Evolutionary conservation across 2,797 vertebrate species (phyloP).

Genomic region (Poecilia picta): DNA sequence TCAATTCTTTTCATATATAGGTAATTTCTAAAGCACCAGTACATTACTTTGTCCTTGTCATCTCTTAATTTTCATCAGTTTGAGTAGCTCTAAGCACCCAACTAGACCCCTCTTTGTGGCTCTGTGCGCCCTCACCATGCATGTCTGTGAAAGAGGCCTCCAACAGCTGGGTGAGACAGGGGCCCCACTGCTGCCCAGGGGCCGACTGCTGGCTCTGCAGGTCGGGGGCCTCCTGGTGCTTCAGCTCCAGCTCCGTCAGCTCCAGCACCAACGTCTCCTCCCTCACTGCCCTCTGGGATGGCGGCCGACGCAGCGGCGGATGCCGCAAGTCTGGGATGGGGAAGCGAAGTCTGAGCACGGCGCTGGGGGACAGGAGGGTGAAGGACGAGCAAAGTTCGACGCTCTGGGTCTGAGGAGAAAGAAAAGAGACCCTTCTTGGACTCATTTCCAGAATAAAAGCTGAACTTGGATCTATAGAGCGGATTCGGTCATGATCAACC

Average conservation of each 20-base stretch:
- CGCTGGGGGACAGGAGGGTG: slow-evolving; percentile 84
- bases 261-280: slow-evolving; percentile 86
- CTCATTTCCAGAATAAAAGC: not conserved
- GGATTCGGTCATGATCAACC: not conserved
- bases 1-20: not conserved
- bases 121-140: slow-evolving; percentile 78
- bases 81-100: not conserved
- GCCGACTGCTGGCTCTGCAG: slow-evolving; percentile 67
- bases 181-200: slow-evolving; percentile 52
- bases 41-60: not conserved
- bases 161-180: slow-evolving; percentile 81
- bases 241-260: slow-evolving; percentile 84
- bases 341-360: slow-evolving; percentile 85
- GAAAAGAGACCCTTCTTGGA: slow-evolving; percentile 10
- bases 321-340: slow-evolving; percentile 89
- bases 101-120: not conserved
- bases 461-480: slow-evolving; percentile 12
- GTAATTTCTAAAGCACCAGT: not conserved
- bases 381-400: slow-evolving; percentile 78
- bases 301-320: slow-evolving; percentile 75
- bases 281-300: slow-evolving; percentile 81
- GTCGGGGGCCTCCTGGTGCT: slow-evolving; percentile 82
- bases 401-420: slow-evolving; percentile 63
- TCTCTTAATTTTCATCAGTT: not conserved
- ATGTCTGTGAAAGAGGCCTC: slow-evolving; percentile 87